phyloP scores from a whole-genome alignment of 2,888 invertebrate species.

The Metalampra italica region DNA sequence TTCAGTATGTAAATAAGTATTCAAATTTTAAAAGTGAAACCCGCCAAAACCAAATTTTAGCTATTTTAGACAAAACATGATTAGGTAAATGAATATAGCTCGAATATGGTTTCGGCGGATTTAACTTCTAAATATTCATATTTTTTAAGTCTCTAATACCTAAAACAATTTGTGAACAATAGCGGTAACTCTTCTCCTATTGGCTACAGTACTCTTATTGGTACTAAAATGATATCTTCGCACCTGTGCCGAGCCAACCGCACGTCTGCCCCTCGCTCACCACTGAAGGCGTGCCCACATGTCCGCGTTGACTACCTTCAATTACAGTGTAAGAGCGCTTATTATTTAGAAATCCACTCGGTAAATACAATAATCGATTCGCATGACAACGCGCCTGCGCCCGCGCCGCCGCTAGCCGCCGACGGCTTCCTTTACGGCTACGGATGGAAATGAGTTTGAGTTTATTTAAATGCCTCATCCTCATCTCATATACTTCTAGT shows the following conservation, averaged over 20 bases:
- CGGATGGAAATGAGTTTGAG: neutral
- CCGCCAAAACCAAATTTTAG: too few relatives aligned
- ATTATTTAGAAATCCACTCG: slow-evolving; percentile 65
- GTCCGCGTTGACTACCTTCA: slow-evolving; percentile 53
- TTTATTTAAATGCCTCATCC: too few relatives aligned
- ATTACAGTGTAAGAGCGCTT: slow-evolving; percentile 59
- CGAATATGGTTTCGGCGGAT: too few relatives aligned
- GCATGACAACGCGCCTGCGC: slow-evolving; percentile 49
- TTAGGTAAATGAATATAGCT: too few relatives aligned
- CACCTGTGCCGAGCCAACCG: slow-evolving; percentile 19
- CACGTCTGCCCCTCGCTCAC: slow-evolving; percentile 6
- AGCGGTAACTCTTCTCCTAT: neutral
- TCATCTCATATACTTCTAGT: too few relatives aligned
- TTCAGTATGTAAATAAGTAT: too few relatives aligned
- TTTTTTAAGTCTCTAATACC: too few relatives aligned
- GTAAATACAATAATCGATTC: slow-evolving; percentile 63
- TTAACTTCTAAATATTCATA: too few relatives aligned
- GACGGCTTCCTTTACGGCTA: slow-evolving; percentile 7
- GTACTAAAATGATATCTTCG: slow-evolving; percentile 21
- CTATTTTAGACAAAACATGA: too few relatives aligned
- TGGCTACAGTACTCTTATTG: neutral
- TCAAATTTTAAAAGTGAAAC: too few relatives aligned
- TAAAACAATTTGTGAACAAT: too few relatives aligned
- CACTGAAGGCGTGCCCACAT: slow-evolving; percentile 37
- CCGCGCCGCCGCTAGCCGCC: slow-evolving; percentile 16